A percentile compares a stretch with the other conserved stretches of the same genome.
These are phyloP conservation scores for Euschistus heros DNA, from an alignment of 1,140 invertebrate species.

Conservation along the genomic window DNA sequence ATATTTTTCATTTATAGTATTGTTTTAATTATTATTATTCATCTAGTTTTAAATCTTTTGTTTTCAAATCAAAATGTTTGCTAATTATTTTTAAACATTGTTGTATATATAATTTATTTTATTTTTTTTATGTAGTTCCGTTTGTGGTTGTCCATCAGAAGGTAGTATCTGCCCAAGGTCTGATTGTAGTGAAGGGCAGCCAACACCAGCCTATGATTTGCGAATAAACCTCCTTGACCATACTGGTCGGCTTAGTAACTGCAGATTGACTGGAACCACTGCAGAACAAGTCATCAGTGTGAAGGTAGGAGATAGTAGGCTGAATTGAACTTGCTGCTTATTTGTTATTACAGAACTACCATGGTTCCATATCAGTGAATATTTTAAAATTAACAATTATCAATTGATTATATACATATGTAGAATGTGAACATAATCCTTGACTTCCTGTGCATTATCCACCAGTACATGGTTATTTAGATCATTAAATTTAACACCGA, in stretches of 20 bases:
- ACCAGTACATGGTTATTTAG: too few species aligned
- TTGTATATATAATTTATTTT: background rate
- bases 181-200: slow-evolving; percentile 29
- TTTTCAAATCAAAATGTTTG: background rate
- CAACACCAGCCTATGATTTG: slow-evolving; percentile 38
- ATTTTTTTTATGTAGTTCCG: background rate
- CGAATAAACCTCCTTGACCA: slow-evolving; percentile 41
- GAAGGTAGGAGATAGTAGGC: slow-evolving; percentile 30
- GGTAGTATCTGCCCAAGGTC: slow-evolving; percentile 31
- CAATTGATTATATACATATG: too few species aligned
- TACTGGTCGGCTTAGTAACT: slow-evolving; percentile 40
- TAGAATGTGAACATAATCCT: too few species aligned
- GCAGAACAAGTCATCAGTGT: slow-evolving; percentile 38
- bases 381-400: too few species aligned
- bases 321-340: too few species aligned
- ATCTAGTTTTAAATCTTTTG: background rate
- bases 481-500: too few species aligned
- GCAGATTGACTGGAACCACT: slow-evolving; percentile 36
- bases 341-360: too few species aligned
- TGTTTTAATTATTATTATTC: background rate
- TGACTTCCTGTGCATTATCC: too few species aligned
- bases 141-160: slow-evolving; percentile 6
- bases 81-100: too few species aligned
- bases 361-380: slow-evolving; percentile 23
- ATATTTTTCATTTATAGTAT: background rate